Evolutionary conservation across 92 coral and sea anemone genomes (phyloP).

Genomic region (Meandrina meandrites): DNA sequence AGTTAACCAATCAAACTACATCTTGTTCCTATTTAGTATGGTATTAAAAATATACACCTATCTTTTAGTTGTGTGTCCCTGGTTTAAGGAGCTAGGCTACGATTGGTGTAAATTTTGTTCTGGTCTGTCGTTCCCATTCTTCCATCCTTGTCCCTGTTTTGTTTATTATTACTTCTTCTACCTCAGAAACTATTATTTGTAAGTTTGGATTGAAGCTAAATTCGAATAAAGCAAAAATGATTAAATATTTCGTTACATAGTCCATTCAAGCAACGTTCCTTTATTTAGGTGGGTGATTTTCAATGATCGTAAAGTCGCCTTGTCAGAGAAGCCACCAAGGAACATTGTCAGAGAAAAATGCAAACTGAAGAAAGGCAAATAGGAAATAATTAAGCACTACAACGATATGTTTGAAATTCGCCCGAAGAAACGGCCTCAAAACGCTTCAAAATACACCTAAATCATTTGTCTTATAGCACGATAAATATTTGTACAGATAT

Average conservation of each 20-base stretch:
- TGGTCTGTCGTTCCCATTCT: too few relatives aligned
- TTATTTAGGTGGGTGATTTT: slow-evolving; percentile 88
- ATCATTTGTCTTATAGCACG: too few relatives aligned
- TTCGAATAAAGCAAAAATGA: background rate
- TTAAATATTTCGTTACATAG: background rate
- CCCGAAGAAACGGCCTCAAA: too few relatives aligned
- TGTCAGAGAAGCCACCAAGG: slow-evolving; percentile 95
- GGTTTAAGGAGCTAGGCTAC: too few relatives aligned
- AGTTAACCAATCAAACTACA: background rate
- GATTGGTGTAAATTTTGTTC: too few relatives aligned
- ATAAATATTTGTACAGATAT: too few relatives aligned
- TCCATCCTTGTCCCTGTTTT: background rate
- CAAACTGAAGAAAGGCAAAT: too few relatives aligned
- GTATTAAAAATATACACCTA: background rate
- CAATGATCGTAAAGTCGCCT: slow-evolving; percentile 97
- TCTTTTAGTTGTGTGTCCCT: too few relatives aligned
- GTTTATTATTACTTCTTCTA: background rate
- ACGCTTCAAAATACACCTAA: too few relatives aligned
- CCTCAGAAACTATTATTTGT: background rate
- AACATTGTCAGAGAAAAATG: too few relatives aligned
- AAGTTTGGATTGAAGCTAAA: background rate
- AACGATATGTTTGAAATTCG: too few relatives aligned
- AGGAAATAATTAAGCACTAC: too few relatives aligned
- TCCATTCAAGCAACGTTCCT: background rate
- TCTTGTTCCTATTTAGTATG: background rate